These are phyloP conservation scores for Epinotia bilunana DNA, from an alignment of 2,888 invertebrate genomes.

Conservation along the genomic window DNA sequence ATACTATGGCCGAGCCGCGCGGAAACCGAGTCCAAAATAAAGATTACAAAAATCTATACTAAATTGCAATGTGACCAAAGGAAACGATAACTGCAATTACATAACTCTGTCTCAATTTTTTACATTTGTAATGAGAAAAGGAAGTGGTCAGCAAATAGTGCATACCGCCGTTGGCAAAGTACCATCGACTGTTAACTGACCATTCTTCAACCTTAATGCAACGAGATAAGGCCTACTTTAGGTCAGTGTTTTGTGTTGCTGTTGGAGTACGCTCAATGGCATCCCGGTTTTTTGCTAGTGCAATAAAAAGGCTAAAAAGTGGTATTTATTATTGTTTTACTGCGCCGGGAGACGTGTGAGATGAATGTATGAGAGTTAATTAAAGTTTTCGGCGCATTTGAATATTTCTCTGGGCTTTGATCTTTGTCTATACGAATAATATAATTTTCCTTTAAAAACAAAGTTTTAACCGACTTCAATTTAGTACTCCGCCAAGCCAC, in stretches of 20 bases:
- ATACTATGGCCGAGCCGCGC: too few species aligned
- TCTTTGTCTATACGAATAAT: neutral
- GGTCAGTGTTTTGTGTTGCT: neutral
- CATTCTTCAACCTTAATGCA: neutral
- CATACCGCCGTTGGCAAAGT: slow-evolving; percentile 30
- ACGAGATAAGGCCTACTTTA: neutral
- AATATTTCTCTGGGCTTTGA: neutral
- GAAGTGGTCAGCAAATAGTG: slow-evolving; percentile 48
- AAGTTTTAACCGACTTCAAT: too few species aligned
- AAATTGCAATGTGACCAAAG: neutral
- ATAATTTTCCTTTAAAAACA: too few species aligned
- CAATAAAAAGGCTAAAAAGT: slow-evolving; percentile 13
- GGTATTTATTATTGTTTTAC: slow-evolving; percentile 3
- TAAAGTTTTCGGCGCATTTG: neutral
- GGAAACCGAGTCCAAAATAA: neutral
- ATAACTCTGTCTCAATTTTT: slow-evolving; percentile 30
- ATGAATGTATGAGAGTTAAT: slow-evolving; percentile 5
- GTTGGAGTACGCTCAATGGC: slow-evolving; percentile 13
- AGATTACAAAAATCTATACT: neutral
- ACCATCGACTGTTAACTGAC: neutral
- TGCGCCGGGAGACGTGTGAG: slow-evolving; percentile 9
- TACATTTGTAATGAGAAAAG: slow-evolving; percentile 39
- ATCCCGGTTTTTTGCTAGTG: neutral
- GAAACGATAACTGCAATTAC: slow-evolving; percentile 4
- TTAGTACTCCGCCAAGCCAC: too few species aligned